A percentile compares a stretch with the other conserved stretches of the same genome.
Conservation (phyloP, 2,797 vertebrate species). For the Chaetophractus vellerosus region DNA sequence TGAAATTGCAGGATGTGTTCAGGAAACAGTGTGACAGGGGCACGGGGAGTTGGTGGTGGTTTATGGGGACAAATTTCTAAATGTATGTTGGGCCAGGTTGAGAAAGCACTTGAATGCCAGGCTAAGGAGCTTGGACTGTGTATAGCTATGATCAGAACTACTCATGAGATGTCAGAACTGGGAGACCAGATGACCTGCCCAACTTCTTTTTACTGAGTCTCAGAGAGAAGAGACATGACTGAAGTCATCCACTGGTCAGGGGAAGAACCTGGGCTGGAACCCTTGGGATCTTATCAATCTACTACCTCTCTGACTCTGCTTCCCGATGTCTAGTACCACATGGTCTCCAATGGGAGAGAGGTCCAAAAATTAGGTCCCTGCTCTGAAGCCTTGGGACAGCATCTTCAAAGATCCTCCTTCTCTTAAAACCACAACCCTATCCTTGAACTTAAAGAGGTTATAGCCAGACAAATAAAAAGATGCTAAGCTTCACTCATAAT, state of each 20-base stretch:
- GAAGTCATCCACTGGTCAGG: neutral
- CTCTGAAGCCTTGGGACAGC: neutral
- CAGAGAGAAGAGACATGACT: neutral
- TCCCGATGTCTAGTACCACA: neutral
- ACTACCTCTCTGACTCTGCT: neutral
- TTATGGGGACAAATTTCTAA: neutral
- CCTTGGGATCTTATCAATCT: neutral
- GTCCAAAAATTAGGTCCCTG: neutral
- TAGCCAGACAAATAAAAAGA: neutral
- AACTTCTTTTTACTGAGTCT: neutral
- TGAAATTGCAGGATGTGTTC: neutral
- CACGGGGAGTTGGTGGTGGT: neutral
- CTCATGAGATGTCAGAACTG: no score
- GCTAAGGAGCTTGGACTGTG: neutral
- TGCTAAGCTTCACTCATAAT: neutral
- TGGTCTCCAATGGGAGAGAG: fast-evolving
- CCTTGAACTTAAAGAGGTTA: neutral
- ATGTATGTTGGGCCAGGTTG: neutral
- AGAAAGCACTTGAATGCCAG: neutral
- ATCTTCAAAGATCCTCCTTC: neutral
- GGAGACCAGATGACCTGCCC: neutral
- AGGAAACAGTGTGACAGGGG: neutral
- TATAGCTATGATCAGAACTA: neutral
- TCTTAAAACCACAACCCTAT: neutral
- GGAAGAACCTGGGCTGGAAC: neutral